These are phyloP conservation scores for Hoplodrina ambigua DNA, from an alignment of 2,888 invertebrate species.

Conservation along the genomic window DNA sequence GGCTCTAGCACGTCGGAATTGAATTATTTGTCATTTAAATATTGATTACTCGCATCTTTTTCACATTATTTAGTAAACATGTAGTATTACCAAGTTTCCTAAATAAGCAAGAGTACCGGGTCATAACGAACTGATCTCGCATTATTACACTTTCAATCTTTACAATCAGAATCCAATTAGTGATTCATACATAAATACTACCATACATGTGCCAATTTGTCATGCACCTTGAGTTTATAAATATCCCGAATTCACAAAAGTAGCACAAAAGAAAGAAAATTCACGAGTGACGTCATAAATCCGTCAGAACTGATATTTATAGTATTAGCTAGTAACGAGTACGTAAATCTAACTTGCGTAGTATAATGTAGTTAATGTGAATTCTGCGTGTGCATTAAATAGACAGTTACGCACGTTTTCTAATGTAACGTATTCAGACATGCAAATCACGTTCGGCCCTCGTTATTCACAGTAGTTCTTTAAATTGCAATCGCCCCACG, in stretches of 20 bases:
- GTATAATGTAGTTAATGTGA: slow-evolving; percentile 42
- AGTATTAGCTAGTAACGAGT: slow-evolving; percentile 26
- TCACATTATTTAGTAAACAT: too few species aligned
- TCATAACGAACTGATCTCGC: slow-evolving; percentile 5
- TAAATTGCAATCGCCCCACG: slow-evolving; percentile 33
- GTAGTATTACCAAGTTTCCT: background rate
- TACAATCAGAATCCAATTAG: slow-evolving; percentile 11
- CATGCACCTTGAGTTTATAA: slow-evolving; percentile 26
- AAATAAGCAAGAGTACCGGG: background rate
- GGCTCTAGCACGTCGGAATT: background rate
- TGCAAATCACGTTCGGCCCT: slow-evolving; percentile 48
- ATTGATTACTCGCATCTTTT: background rate
- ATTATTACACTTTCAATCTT: slow-evolving; percentile 4
- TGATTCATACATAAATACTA: slow-evolving; percentile 33
- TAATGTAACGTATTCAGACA: slow-evolving; percentile 51
- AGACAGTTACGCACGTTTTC: slow-evolving; percentile 50
- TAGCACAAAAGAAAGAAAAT: slow-evolving; percentile 37
- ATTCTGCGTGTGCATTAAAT: slow-evolving; percentile 50
- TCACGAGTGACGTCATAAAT: slow-evolving; percentile 37
- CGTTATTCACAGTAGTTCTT: slow-evolving; percentile 50
- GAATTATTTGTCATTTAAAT: background rate
- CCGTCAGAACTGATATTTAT: slow-evolving; percentile 24
- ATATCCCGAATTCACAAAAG: slow-evolving; percentile 18
- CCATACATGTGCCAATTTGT: background rate
- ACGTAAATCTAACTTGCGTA: slow-evolving; percentile 27